phyloP scores from a whole-genome alignment of 2,888 invertebrate species.

The Horisme vitalbata region DNA sequence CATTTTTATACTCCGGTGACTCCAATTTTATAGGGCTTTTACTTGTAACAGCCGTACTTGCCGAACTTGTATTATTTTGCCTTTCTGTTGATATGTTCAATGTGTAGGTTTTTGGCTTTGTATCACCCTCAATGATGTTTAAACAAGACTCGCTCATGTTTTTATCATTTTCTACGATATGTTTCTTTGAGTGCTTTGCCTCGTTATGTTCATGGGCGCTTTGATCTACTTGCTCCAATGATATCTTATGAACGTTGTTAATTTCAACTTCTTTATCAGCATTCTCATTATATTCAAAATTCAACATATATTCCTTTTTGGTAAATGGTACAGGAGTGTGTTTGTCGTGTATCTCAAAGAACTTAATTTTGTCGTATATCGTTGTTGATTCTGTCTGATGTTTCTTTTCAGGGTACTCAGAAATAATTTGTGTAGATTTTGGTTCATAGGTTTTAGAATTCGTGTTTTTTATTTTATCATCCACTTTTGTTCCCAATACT shows the following conservation, averaged over 20 bases:
- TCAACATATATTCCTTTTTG: conserved; percentile 22
- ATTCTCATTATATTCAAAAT: conserved; percentile 25
- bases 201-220: conserved; percentile 38
- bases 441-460: background rate
- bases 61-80: background rate
- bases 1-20: conserved; percentile 3
- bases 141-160: conserved; percentile 2
- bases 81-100: conserved; percentile 4
- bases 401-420: background rate
- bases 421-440: background rate
- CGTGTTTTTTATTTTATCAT: background rate
- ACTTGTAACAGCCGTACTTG: conserved; percentile 1
- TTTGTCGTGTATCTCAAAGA: conserved; percentile 69
- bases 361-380: conserved; percentile 62
- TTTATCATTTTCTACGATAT: conserved; percentile 34
- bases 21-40: conserved; percentile 10
- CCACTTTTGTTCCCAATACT: background rate
- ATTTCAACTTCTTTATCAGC: conserved; percentile 27
- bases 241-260: conserved; percentile 30
- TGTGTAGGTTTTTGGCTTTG: conserved; percentile 3
- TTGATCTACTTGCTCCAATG: conserved; percentile 45
- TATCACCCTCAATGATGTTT: conserved; percentile 2
- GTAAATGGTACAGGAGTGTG: conserved; percentile 40
- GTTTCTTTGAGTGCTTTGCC: conserved; percentile 50
- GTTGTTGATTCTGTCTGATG: conserved; percentile 28